Percentiles rank a stretch among this genome's conserved stretches.
phyloP scores from a whole-genome alignment of 2,888 invertebrate genomes.

The Apamea epomidion region DNA sequence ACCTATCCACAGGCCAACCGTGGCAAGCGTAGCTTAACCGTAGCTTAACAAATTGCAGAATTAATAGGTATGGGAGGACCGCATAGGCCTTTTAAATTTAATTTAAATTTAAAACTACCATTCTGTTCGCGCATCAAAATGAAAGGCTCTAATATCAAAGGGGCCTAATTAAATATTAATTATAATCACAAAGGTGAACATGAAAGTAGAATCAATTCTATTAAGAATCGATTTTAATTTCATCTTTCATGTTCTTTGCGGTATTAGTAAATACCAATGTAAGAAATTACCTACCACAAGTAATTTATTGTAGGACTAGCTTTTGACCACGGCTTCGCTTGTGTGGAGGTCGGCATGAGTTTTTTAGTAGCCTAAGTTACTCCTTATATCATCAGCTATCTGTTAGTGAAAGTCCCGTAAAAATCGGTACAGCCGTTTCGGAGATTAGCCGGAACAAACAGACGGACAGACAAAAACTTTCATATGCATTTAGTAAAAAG shows the following conservation, averaged over 20 bases:
- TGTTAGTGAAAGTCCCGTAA: not conserved
- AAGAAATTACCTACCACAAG: constrained; percentile 32
- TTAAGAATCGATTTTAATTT: not conserved
- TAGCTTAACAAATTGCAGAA: too few species aligned
- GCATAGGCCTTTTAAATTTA: too few species aligned
- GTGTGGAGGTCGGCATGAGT: not conserved
- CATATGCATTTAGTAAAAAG: not conserved
- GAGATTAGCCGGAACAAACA: too few species aligned
- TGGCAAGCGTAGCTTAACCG: too few species aligned
- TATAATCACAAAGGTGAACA: constrained; percentile 33
- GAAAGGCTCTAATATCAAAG: constrained; percentile 31
- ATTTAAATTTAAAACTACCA: constrained; percentile 8
- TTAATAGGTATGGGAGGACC: too few species aligned
- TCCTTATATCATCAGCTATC: not conserved
- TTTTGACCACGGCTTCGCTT: not conserved
- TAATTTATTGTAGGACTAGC: constrained; percentile 24
- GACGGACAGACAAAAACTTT: not conserved
- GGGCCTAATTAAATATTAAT: constrained; percentile 34
- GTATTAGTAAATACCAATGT: not conserved
- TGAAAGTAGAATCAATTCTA: constrained; percentile 38
- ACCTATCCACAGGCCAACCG: too few species aligned
- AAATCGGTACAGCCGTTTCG: not conserved
- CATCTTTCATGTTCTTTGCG: not conserved
- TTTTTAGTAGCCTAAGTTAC: not conserved
- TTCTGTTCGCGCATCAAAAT: not conserved